phyloP scores from a whole-genome alignment of 1,140 invertebrate genomes.

The Macrobrachium rosenbergii region DNA sequence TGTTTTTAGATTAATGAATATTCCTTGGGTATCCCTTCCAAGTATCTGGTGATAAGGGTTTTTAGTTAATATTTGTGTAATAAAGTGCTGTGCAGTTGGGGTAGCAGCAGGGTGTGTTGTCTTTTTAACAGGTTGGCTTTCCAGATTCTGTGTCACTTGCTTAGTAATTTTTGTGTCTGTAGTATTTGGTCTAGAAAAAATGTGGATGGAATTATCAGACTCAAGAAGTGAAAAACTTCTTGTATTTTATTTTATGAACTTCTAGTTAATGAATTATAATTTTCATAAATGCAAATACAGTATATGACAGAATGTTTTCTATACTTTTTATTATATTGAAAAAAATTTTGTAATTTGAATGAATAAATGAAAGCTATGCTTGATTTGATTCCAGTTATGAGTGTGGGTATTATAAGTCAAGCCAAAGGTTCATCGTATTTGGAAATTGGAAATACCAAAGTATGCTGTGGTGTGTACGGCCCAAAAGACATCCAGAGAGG shows the following conservation, averaged over 20 bases:
- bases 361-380: not conserved
- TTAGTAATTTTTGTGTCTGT: too few species aligned
- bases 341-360: not conserved
- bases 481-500: slow-evolving; percentile 62
- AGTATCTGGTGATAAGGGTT: not conserved
- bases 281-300: not conserved
- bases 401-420: slow-evolving; percentile 60
- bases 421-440: slow-evolving; percentile 64
- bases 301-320: too few species aligned
- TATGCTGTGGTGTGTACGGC: slow-evolving; percentile 64
- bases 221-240: not conserved
- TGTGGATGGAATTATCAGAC: too few species aligned
- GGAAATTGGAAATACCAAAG: slow-evolving; percentile 63
- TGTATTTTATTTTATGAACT: not conserved
- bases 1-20: not conserved
- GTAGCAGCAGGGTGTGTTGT: too few species aligned
- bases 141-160: too few species aligned
- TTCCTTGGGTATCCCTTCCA: not conserved
- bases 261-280: not conserved
- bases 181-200: too few species aligned
- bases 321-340: too few species aligned
- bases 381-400: slow-evolving; percentile 55
- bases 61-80: not conserved
- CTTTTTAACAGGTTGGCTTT: too few species aligned
- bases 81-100: too few species aligned